Percentiles rank a stretch among this genome's conserved stretches.
Evolutionary conservation across 2,888 invertebrate species (phyloP).

Genomic region (Arrhopalites spinosus): DNA sequence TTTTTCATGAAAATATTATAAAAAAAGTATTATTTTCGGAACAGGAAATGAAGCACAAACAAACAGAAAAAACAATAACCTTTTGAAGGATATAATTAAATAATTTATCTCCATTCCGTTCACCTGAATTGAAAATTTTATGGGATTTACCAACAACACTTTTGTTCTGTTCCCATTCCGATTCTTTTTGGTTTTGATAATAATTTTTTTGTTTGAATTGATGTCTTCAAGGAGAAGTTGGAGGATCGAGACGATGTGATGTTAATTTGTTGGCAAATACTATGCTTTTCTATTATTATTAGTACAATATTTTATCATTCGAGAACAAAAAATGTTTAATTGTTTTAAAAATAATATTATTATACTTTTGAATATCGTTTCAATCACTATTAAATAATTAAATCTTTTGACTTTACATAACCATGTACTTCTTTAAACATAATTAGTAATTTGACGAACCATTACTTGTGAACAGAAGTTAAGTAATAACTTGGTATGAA

Average conservation of each 20-base stretch:
- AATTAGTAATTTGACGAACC: too few relatives aligned
- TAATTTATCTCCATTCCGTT: background rate
- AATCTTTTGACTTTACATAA: too few relatives aligned
- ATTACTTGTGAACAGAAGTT: too few relatives aligned
- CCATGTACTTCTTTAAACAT: too few relatives aligned
- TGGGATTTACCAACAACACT: background rate
- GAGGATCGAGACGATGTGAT: background rate
- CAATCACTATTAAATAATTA: too few relatives aligned
- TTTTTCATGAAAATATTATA: too few relatives aligned
- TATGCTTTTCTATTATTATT: background rate
- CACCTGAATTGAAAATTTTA: constrained; percentile 7
- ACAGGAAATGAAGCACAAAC: background rate
- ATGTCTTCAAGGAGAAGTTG: background rate
- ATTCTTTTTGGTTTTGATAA: background rate
- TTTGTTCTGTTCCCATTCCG: background rate
- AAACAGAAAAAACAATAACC: background rate
- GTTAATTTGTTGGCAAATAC: background rate
- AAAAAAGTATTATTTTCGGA: too few relatives aligned
- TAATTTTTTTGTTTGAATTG: background rate
- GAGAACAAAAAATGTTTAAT: too few relatives aligned
- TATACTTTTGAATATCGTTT: too few relatives aligned
- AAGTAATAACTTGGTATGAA: too few relatives aligned
- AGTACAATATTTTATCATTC: background rate
- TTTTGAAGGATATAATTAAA: background rate
- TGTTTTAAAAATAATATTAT: too few relatives aligned